phyloP scores from a whole-genome alignment of 2,797 vertebrate genomes.

The Euphonia xanthogaster region DNA sequence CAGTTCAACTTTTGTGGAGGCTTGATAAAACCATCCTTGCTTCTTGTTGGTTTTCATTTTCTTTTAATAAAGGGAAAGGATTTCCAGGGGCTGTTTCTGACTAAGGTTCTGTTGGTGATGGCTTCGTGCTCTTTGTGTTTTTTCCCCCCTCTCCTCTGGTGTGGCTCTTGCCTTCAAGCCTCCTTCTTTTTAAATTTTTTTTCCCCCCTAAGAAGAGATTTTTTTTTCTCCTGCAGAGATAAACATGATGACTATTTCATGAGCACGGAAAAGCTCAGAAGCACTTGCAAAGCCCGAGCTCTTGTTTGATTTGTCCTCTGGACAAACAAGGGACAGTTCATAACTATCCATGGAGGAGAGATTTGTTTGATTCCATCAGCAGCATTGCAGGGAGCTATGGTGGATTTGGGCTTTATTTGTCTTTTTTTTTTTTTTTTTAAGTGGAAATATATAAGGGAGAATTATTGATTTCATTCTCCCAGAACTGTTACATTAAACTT shows the following conservation, averaged over 20 bases:
- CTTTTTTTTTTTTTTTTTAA: neutral
- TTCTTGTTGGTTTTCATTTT: conserved; percentile 15
- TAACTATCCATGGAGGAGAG: conserved; percentile 34
- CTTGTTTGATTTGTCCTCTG: conserved; percentile 19
- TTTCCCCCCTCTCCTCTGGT: neutral
- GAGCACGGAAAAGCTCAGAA: neutral
- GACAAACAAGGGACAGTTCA: conserved; percentile 39
- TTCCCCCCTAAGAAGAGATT: neutral
- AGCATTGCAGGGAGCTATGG: neutral
- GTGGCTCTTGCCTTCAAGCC: neutral
- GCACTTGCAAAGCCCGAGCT: neutral
- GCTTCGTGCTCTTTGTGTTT: neutral
- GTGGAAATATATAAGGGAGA: neutral
- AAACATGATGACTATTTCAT: conserved; percentile 51
- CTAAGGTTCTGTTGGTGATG: neutral
- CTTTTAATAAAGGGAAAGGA: neutral
- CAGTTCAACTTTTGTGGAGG: neutral
- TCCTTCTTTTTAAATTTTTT: neutral
- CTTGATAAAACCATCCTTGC: neutral
- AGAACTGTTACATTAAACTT: conserved; percentile 47
- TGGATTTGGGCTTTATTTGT: neutral
- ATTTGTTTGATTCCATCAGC: conserved; percentile 45
- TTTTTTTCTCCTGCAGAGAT: neutral
- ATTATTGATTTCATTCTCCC: conserved; percentile 6
- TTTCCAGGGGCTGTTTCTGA: neutral